Base-by-base conservation (phyloP, 37 sponge, comb jelly and placozoan genomes). In the Mnemiopsis leidyi region DNA sequence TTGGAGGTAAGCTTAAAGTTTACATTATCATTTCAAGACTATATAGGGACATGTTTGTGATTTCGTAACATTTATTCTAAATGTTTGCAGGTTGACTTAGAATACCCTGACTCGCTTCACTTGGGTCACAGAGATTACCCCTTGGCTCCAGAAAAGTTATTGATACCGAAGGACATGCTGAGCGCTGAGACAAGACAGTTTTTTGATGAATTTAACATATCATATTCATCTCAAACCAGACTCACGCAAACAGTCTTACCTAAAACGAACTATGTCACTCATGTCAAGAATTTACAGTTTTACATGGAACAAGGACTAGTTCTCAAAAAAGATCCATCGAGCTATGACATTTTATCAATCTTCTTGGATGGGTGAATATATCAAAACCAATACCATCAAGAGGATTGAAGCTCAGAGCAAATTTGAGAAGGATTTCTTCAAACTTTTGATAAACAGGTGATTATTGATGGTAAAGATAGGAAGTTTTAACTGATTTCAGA, bases 401-500 rank as follows among this genome's bases (percentile, higher is more conserved):
- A 3, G 73, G 26, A 71, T 71, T 3, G 26, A 71, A 29, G 16
- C 73, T n/a, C 23, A n/a, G n/a, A n/a, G n/a, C n/a, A n/a, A n/a
- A n/a, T n/a, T n/a, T n/a, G n/a, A n/a, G n/a, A n/a, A n/a, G 23
- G 73, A 71, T 23, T 18, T 71, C 5, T 71, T 71, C 73, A 71
- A 71, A 71, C 25, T 71, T n/a, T 23, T 71, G 23, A 30, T 71
- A 71, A 71, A 18, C 26, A 71, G 26, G 7, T 5, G 7, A 71
- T n/a, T 18, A 71, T 23, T 71, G 29, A 71, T 23, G 7, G 25
- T 71, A 29, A 3, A 71, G n/a, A n/a, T n/a, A n/a, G n/a, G n/a
- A n/a, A n/a, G n/a, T n/a, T n/a, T n/a, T n/a, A n/a, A 71, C 73
- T 71, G 23, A 7, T 71, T 71, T 71, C 73, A 71, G 73, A 71